These are phyloP conservation scores for Watsonalla binaria DNA, from an alignment of 2,888 invertebrate species.

Conservation along the genomic window DNA sequence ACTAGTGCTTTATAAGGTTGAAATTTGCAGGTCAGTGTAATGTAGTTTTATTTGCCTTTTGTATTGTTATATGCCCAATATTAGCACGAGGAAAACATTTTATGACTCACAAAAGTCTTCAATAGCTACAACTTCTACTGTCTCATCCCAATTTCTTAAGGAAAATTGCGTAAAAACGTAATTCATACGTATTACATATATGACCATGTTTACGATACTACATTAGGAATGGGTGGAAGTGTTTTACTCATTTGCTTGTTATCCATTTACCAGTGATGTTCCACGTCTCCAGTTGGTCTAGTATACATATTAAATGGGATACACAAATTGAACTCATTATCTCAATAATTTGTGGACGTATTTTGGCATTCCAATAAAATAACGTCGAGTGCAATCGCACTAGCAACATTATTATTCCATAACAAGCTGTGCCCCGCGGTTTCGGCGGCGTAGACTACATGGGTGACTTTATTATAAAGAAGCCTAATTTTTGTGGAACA, in stretches of 20 bases:
- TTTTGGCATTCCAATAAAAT: background rate
- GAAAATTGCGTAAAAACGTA: background rate
- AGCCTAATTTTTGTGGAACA: too few relatives aligned
- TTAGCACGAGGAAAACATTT: background rate
- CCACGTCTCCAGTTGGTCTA: background rate
- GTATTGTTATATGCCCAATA: too few relatives aligned
- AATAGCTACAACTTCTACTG: background rate
- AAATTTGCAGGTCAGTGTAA: too few relatives aligned
- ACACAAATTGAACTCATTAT: background rate
- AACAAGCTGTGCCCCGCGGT: background rate
- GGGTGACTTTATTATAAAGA: too few relatives aligned
- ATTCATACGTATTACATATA: background rate
- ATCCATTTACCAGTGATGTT: background rate
- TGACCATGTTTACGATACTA: background rate
- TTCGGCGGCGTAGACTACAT: too few relatives aligned
- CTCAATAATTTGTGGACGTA: background rate
- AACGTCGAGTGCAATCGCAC: background rate
- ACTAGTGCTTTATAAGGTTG: too few relatives aligned
- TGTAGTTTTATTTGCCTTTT: too few relatives aligned
- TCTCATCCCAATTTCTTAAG: background rate
- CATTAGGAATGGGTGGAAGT: background rate
- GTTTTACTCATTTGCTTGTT: background rate
- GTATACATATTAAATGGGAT: background rate
- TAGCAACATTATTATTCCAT: background rate
- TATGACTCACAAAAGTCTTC: background rate